Evolutionary conservation across 2,888 invertebrate genomes (phyloP).

Genomic region (Mythimna loreyi): DNA sequence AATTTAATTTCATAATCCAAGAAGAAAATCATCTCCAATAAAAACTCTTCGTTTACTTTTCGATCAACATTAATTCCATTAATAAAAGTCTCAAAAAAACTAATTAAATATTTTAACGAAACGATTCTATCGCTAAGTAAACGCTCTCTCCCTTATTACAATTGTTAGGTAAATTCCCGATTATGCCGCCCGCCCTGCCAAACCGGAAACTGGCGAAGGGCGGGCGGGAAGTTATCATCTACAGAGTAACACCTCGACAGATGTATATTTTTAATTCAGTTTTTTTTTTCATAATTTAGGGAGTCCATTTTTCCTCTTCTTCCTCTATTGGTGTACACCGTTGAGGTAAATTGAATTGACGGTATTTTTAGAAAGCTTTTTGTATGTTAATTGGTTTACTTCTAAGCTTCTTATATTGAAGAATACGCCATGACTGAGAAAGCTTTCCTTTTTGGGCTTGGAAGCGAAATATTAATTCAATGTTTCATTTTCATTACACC

Average conservation of each 20-base stretch:
- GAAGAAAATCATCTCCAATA: not conserved
- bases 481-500: not conserved
- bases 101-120: constrained; percentile 58
- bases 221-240: constrained; percentile 68
- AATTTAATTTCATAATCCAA: not conserved
- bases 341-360: constrained; percentile 24
- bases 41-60: constrained; percentile 21
- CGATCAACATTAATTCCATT: constrained; percentile 20
- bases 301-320: constrained; percentile 21
- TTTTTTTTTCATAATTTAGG: constrained; percentile 46
- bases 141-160: constrained; percentile 63
- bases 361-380: constrained; percentile 5
- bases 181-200: constrained; percentile 66
- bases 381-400: constrained; percentile 23
- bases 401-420: constrained; percentile 10
- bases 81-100: constrained; percentile 44
- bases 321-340: constrained; percentile 3
- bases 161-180: constrained; percentile 70
- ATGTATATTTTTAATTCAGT: constrained; percentile 56
- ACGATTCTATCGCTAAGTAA: constrained; percentile 54
- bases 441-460: not conserved
- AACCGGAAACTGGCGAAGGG: constrained; percentile 58
- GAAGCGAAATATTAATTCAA: not conserved
- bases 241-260: constrained; percentile 66
- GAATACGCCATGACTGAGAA: not conserved